Base-by-base conservation (phyloP, 2,888 invertebrate species). In the Lucinisca nassula region DNA sequence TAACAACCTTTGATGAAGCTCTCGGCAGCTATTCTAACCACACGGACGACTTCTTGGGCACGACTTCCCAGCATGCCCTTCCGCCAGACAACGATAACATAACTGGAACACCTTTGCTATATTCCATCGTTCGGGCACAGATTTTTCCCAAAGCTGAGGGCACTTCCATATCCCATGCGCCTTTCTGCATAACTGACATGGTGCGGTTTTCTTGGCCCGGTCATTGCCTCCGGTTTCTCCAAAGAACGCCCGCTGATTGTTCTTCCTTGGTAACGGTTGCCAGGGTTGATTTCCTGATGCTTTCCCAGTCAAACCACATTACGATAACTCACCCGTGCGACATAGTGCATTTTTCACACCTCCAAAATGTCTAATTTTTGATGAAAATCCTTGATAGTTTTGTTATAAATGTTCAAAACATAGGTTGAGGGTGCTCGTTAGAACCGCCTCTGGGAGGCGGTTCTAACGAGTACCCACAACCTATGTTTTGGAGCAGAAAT, bases 1-100 rank as follows among this genome's bases (percentile, higher is more conserved):
- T 30, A 84, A 35, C 12, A 82, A 55, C 61, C 70, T 58, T 30
- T 86, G 40, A 70, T 85, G 85, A 17, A 61, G 32, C 32, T 77
- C 75, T 21, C n/a, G 24, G 27, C 85, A 81, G 14, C 35, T 37
- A 10, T 80, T 40, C 4, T 82, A n/a, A n/a, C 55, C 24, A 75
- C 77, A 77, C 8, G 14, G 32, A 40, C 61, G 37, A 55, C 72
- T 77, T 38, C 51, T 80, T 49, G 12, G 45, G 76, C 80, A 81
- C 27, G n/a, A n/a, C 17, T 51, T 35, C 58, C 85, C 80, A 1
- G 55, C n/a, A 58, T 77, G 80, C 37, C 70, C 30, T 21, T 38
- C 37, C 24, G 72, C 80, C 14, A 81, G 51, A 81, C 80, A 85
- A 27, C 77, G 32, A 40, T 78, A 82, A 38, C 73, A 75, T 27